Conservation (phyloP, 2,888 invertebrate species). For the Eledona agricola region DNA sequence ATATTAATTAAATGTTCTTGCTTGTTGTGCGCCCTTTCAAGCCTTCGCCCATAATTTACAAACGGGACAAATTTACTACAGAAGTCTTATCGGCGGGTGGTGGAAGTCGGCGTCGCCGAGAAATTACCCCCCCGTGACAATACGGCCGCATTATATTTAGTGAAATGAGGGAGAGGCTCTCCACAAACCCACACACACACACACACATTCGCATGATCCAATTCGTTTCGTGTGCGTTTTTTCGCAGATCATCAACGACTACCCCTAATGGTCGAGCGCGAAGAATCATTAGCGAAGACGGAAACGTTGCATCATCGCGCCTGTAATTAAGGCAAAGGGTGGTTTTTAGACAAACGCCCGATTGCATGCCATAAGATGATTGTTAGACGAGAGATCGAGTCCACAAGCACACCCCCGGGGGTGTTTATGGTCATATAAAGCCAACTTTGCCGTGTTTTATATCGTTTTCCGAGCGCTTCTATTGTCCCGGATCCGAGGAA, state of each 20-base stretch:
- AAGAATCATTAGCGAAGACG: no score
- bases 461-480: conserved; percentile 21
- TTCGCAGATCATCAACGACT: no score
- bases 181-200: no score
- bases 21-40: conserved; percentile 35
- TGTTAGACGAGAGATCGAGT: conserved; percentile 49
- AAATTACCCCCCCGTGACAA: conserved; percentile 8
- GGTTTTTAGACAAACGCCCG: conserved; percentile 4
- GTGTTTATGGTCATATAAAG: conserved; percentile 55
- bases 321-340: conserved; percentile 21
- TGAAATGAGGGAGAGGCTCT: no score
- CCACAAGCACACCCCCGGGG: conserved; percentile 51
- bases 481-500: conserved; percentile 28
- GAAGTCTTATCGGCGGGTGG: conserved; percentile 35
- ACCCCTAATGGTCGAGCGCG: no score
- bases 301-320: conserved; percentile 40
- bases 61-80: conserved; percentile 36
- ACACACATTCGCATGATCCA: no score
- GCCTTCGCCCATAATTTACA: conserved; percentile 31
- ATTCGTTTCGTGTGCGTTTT: conserved; percentile 2
- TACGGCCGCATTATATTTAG: no score
- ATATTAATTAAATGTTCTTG: conserved; percentile 37
- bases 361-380: conserved; percentile 23
- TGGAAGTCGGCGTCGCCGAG: conserved; percentile 11
- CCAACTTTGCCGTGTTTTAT: conserved; percentile 49